phyloP scores from a whole-genome alignment of 1,140 invertebrate species.

The Drosophila rufa region DNA sequence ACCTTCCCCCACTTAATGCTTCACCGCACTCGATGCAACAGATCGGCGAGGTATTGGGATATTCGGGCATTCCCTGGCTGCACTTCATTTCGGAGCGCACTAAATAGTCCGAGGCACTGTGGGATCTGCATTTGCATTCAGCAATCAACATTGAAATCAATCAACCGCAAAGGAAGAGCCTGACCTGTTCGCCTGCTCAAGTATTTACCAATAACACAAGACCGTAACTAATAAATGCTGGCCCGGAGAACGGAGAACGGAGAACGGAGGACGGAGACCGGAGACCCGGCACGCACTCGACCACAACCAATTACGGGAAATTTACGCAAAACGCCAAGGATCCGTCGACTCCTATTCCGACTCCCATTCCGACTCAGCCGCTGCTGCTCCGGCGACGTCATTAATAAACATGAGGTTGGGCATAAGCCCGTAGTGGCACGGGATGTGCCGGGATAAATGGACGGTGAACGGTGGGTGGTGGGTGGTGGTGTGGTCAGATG shows the following conservation, averaged over 20 bases:
- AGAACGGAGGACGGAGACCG: conserved; percentile 6
- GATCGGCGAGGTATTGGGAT: not conserved
- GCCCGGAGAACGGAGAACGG: conserved; percentile 10
- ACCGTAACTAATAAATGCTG: conserved; percentile 75
- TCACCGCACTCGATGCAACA: conserved; percentile 18
- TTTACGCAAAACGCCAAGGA: conserved; percentile 71
- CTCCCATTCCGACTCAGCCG: conserved; percentile 28
- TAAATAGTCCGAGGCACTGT: conserved; percentile 46
- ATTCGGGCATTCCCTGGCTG: conserved; percentile 1
- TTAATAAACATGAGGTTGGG: conserved; percentile 76
- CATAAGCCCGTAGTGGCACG: conserved; percentile 24
- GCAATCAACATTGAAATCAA: conserved; percentile 79
- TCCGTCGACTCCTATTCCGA: conserved; percentile 24
- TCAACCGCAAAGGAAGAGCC: conserved; percentile 66
- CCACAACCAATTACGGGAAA: conserved; percentile 80
- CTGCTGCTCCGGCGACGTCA: conserved; percentile 40
- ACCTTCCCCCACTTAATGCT: conserved; percentile 6
- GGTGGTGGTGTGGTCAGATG: conserved; percentile 16
- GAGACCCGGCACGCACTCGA: conserved; percentile 61
- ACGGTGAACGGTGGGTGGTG: conserved; percentile 18
- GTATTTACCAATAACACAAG: conserved; percentile 74
- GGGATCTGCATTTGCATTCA: conserved; percentile 71
- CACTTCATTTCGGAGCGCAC: conserved; percentile 35
- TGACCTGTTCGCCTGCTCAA: conserved; percentile 34
- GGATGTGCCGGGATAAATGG: conserved; percentile 51